Conservation (phyloP, 37 sponge, comb jelly and placozoan genomes). For the Spongilla lacustris region DNA sequence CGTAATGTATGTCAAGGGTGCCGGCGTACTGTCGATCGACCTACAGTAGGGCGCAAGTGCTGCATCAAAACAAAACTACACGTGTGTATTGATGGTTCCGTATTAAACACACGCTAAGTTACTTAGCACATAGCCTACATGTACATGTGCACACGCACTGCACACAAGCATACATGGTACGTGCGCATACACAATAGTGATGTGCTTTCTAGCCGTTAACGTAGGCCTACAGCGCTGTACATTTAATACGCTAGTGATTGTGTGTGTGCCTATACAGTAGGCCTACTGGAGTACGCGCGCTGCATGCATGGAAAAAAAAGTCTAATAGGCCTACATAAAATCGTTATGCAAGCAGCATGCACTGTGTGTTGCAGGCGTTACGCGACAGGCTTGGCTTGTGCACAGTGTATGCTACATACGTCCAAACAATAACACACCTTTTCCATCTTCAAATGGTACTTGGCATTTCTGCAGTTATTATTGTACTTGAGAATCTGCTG, state of each 20-base stretch:
- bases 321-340: too few species aligned
- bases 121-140: not conserved
- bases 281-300: too few species aligned
- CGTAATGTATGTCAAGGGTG: not conserved
- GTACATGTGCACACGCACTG: not conserved
- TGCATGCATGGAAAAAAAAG: too few species aligned
- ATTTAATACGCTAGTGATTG: too few species aligned
- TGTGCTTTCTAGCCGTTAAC: too few species aligned
- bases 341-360: too few species aligned
- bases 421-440: slow-evolving; percentile 2
- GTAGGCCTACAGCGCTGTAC: too few species aligned
- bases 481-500: slow-evolving; percentile 39
- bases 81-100: too few species aligned
- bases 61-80: not conserved
- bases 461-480: slow-evolving; percentile 8
- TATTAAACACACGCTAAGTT: not conserved
- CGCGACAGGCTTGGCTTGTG: not conserved
- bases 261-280: too few species aligned
- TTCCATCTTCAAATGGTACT: slow-evolving; percentile 7
- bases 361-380: not conserved
- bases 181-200: too few species aligned
- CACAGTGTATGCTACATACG: not conserved
- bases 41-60: not conserved
- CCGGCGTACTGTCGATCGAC: not conserved
- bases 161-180: not conserved